Evolutionary conservation across 2,888 invertebrate species (phyloP).

Genomic region (Eupithecia insigniata): DNA sequence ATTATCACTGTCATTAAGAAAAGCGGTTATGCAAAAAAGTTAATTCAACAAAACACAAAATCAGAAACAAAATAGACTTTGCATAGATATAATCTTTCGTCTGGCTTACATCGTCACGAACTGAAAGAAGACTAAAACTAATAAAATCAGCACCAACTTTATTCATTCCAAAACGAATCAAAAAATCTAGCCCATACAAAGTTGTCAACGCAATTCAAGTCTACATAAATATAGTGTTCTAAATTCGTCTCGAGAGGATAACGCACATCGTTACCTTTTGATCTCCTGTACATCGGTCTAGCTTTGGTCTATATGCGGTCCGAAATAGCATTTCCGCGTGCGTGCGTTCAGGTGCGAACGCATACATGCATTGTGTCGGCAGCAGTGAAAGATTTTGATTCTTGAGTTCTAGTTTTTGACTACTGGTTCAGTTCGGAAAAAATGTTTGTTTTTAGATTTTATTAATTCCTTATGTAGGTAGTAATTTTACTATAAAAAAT

Average conservation of each 20-base stretch:
- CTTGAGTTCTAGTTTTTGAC: neutral
- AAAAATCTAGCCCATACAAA: neutral
- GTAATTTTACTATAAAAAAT: too few species aligned
- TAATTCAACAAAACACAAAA: neutral
- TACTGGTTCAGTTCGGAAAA: neutral
- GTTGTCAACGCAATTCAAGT: constrained; percentile 1
- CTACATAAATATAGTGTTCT: constrained; percentile 5
- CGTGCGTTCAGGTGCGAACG: constrained; percentile 77
- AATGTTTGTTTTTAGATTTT: neutral
- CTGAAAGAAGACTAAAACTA: neutral
- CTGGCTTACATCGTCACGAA: neutral
- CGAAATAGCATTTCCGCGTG: constrained; percentile 80
- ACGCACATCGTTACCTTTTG: constrained; percentile 69
- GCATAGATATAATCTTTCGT: neutral
- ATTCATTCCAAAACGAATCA: neutral
- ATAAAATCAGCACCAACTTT: neutral
- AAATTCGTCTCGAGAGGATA: constrained; percentile 48
- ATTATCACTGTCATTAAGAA: neutral
- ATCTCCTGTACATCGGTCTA: constrained; percentile 73
- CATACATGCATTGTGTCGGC: constrained; percentile 54
- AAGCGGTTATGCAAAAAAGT: neutral
- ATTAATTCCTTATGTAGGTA: too few species aligned
- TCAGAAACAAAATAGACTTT: neutral
- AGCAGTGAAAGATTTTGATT: neutral
- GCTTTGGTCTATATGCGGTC: constrained; percentile 77